Base-by-base conservation (phyloP, 2,797 vertebrate genomes). In the Enteromius viviparus region DNA sequence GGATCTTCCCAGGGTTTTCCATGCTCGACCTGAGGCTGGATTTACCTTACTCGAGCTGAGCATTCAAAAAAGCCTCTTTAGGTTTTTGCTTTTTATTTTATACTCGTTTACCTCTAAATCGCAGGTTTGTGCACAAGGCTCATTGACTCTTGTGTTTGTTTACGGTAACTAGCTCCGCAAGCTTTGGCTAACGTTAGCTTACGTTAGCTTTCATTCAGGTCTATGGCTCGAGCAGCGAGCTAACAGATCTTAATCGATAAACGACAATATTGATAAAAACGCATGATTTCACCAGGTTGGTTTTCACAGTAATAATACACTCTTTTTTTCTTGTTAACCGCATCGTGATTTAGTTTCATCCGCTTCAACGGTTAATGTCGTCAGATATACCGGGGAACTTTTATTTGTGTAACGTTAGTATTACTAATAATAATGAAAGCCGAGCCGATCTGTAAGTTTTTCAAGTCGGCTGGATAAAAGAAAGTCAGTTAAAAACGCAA, bases 181-280 rank as follows among this genome's bases (percentile, higher is more conserved):
- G 76, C 49, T 19, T 23, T n/a, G 58, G 80, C 80, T 74, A 81
- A 65, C 21, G 14, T 64, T 72, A 65, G 80, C 80, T 40, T 42
- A 51, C 29, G 47, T 75, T 82, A 82, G 72, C 81, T 23, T 74
- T 66, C 62, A 82, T 82, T 82, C 62, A 76, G 81, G 32, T n/a
- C 7, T 32, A 1, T 34, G 49, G 47, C 14, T 76, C 17, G 45
- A 51, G 58, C 6, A 32, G 42, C 14, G 79, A 55, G 71, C 60
- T 19, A 65, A 23, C 40, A 12, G 58, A 29, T 29, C 45, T 66
- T n/a, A 55, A n/a, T 76, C 34, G 49, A 68, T 82, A 42, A 58
- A n/a, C 23, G 9, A 26, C 1, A 58, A 4, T 6, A 15, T 68
- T 51, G 26, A 15, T 60, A 1, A 53, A 72, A 29, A 15, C 21